Base-by-base conservation (phyloP, 1,140 invertebrate species). In the Tribolium castaneum region DNA sequence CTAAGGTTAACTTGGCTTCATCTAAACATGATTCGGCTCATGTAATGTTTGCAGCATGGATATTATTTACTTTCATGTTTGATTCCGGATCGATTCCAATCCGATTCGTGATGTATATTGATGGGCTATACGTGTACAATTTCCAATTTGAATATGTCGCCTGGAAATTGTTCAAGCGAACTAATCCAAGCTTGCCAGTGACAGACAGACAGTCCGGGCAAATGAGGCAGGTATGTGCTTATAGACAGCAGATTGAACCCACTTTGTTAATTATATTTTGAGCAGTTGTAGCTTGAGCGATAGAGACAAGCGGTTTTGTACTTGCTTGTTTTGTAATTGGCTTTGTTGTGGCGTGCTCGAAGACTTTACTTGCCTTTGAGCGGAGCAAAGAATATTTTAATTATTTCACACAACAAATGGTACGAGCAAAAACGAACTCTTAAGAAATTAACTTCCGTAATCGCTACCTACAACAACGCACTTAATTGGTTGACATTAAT, bases 361-460 rank as follows among this genome's bases (percentile, higher is more conserved):
- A 25, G 59, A 66, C 19, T 62, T 62, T 25, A 62, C 56, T 66
- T 66, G 59, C 14, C 59, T 66, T 66, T 35, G 25, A 59, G 59
- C n/a, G 12, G 35, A 66, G 59, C 13, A 13, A 66, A 66, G 59
- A 66, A 66, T 35, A 66, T 66, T 66, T 66, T 66, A 66, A 66
- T 66, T 66, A 66, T 66, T 66, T 66, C 14, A 30, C 59, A 35
- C 59, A 66, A 35, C 59, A 14, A 35, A 59, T 25, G 19, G 16
- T 22, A 59, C 14, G 10, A 13, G 59, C 25, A 66, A 66, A 66
- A 66, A 66, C 59, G 12, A 66, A 13, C n/a, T 66, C 59, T 66
- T 35, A 14, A 66, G 13, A 35, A 66, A 66, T 35, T 66, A 35
- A 66, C 59, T 66, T 35, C 25, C 25, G 25, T 66, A 59, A 59